Evolutionary conservation across 2,113 vertebrate species (phyloP).

Genomic region (Condylura cristata): DNA sequence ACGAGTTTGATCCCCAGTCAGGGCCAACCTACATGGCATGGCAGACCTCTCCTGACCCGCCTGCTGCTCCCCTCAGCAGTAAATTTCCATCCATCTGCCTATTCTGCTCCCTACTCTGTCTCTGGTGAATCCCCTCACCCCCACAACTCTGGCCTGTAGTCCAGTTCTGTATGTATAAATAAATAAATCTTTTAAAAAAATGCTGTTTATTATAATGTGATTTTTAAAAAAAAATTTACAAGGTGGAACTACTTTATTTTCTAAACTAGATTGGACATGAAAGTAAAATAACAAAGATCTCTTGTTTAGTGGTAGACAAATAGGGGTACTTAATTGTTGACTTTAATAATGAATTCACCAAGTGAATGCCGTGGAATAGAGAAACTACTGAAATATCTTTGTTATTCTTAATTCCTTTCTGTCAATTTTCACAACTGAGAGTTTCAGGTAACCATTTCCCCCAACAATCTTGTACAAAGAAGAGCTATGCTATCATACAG

Average conservation of each 20-base stretch:
- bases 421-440: neutral
- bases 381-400: neutral
- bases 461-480: neutral
- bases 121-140: no score
- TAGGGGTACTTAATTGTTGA: neutral
- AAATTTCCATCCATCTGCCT: no score
- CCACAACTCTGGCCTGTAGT: no score
- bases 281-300: slow-evolving; percentile 13
- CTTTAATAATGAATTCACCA: slow-evolving; percentile 38
- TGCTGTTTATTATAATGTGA: neutral
- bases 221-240: neutral
- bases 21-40: no score
- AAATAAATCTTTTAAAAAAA: no score
- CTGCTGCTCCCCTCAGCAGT: no score
- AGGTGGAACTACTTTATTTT: neutral
- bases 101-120: no score
- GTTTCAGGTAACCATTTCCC: neutral
- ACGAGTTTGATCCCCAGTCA: no score
- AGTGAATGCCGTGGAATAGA: neutral
- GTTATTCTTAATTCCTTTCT: neutral
- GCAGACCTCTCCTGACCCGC: no score
- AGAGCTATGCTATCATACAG: neutral
- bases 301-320: slow-evolving; percentile 14
- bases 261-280: neutral
- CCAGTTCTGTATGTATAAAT: no score